Evolutionary conservation across 1,140 invertebrate species (phyloP).

Genomic region (Triops cancriformis): DNA sequence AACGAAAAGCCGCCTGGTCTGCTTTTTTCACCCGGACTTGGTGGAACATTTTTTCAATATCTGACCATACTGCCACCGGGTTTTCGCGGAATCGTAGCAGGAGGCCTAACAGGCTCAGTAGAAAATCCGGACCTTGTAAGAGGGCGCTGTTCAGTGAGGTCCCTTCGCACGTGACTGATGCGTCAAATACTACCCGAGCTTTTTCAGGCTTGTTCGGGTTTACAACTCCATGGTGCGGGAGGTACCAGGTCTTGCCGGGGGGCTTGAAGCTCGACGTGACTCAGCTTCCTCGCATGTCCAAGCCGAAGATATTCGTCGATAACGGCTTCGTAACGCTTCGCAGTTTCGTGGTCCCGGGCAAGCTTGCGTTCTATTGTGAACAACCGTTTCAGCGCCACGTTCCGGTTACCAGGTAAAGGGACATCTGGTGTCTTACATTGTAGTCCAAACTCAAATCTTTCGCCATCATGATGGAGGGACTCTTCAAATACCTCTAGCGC

Average conservation of each 20-base stretch:
- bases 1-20: no score
- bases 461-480: conserved; percentile 5
- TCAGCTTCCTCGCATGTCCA: background rate
- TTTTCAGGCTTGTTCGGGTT: no score
- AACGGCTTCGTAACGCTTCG: background rate
- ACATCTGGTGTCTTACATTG: conserved; percentile 26
- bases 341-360: conserved; percentile 14
- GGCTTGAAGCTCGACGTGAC: background rate
- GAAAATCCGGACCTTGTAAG: conserved; percentile 33
- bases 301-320: background rate
- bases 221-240: no score
- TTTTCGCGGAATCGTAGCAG: conserved; percentile 35
- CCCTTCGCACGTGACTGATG: conserved; percentile 27
- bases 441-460: conserved; percentile 27
- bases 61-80: no score
- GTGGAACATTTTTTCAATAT: no score
- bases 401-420: conserved; percentile 23
- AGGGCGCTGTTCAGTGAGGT: conserved; percentile 32
- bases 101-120: conserved; percentile 31
- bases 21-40: no score
- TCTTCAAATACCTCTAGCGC: background rate
- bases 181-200: no score
- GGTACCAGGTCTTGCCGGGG: no score
- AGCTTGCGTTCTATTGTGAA: conserved; percentile 25
- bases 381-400: no score